phyloP scores from a whole-genome alignment of 1,140 invertebrate genomes.

The Mizuhopecten yessoensis region DNA sequence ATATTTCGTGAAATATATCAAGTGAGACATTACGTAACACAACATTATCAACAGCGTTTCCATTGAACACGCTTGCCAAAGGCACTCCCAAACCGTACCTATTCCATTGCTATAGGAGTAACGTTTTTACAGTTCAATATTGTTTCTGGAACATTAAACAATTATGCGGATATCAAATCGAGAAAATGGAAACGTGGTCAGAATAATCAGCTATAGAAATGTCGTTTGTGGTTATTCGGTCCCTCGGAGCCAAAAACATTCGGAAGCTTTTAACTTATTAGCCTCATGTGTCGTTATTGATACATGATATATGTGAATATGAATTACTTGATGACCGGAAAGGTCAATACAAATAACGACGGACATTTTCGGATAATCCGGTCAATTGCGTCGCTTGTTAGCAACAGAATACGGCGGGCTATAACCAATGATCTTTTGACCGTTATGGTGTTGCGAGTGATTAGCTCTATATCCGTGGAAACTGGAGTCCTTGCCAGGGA shows the following conservation, averaged over 20 bases:
- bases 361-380: neutral
- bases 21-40: no score
- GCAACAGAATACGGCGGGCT: neutral
- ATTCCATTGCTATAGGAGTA: neutral
- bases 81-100: neutral
- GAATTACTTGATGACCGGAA: neutral
- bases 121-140: neutral
- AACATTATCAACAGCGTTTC: no score
- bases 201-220: neutral
- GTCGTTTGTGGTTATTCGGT: neutral
- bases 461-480: neutral
- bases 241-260: neutral
- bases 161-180: neutral
- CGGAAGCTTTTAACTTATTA: neutral
- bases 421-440: neutral
- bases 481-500: neutral
- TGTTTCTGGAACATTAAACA: no score
- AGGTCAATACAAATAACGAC: neutral
- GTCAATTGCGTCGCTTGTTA: neutral
- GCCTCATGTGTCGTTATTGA: neutral
- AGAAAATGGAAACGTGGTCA: neutral
- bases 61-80: neutral
- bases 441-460: neutral
- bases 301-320: conserved; percentile 7
- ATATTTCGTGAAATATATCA: no score